Evolutionary conservation across 2,888 invertebrate species (phyloP).

Genomic region (Erebia aethiops): DNA sequence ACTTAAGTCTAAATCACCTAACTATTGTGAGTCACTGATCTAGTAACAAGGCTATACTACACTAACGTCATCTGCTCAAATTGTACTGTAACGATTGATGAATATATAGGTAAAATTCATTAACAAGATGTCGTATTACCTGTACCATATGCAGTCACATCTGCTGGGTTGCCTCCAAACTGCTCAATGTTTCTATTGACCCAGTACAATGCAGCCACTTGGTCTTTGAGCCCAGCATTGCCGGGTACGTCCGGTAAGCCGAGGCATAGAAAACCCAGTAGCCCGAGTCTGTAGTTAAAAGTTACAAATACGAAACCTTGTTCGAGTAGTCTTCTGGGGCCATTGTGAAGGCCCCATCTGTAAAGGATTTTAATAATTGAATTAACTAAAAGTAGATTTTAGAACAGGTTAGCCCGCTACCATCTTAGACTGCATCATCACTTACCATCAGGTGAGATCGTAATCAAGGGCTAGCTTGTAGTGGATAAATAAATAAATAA

Average conservation of each 20-base stretch:
- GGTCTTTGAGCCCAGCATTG: constrained; percentile 74
- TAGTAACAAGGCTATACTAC: no score
- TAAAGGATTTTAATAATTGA: constrained; percentile 37
- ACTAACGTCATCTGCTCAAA: no score
- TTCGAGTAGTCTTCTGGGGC: constrained; percentile 54
- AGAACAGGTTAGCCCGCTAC: no score
- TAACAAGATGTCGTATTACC: background rate
- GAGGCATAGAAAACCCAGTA: constrained; percentile 72
- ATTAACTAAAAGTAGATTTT: background rate
- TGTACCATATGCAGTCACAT: constrained; percentile 67
- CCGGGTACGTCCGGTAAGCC: constrained; percentile 60
- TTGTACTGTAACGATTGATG: no score
- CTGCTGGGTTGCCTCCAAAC: constrained; percentile 67
- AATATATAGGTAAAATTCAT: background rate
- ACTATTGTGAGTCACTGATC: no score
- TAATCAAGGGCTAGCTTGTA: no score
- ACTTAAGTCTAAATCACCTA: no score
- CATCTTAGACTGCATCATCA: no score
- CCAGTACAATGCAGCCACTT: constrained; percentile 72
- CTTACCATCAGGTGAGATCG: no score
- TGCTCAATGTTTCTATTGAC: constrained; percentile 65
- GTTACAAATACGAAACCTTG: constrained; percentile 63
- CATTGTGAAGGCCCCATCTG: constrained; percentile 67
- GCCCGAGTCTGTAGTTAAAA: constrained; percentile 71
- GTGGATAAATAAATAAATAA: no score